These are phyloP conservation scores for Aromia moschata DNA, from an alignment of 2,888 invertebrate species.

Conservation along the genomic window DNA sequence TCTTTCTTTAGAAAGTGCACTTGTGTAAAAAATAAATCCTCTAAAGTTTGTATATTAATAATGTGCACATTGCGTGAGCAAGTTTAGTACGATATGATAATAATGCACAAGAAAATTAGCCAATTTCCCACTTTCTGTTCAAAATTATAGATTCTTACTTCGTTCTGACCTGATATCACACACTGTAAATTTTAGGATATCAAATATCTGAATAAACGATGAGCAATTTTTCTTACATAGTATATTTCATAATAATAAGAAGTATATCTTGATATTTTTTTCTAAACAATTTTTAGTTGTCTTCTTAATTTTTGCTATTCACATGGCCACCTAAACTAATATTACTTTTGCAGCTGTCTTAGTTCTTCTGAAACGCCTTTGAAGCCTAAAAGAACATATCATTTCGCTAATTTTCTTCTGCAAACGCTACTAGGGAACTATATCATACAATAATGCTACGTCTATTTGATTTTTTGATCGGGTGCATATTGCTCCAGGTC, in stretches of 20 bases:
- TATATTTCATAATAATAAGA: not conserved
- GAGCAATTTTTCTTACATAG: not conserved
- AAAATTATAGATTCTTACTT: too few species aligned
- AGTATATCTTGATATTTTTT: too few species aligned
- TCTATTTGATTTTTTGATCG: slow-evolving; percentile 73
- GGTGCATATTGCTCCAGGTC: slow-evolving; percentile 77
- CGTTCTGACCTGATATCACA: too few species aligned
- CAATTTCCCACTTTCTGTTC: not conserved
- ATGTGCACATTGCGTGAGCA: slow-evolving; percentile 35
- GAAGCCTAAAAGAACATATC: too few species aligned
- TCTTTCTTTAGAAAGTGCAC: slow-evolving; percentile 60
- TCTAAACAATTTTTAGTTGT: too few species aligned
- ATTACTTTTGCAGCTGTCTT: too few species aligned
- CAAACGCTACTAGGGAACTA: slow-evolving; percentile 4
- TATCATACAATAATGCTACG: slow-evolving; percentile 74
- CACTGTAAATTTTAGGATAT: too few species aligned
- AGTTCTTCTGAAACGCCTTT: too few species aligned
- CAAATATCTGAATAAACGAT: too few species aligned
- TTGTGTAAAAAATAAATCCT: slow-evolving; percentile 53
- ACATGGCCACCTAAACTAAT: too few species aligned
- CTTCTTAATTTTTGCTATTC: too few species aligned
- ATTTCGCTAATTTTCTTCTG: slow-evolving; percentile 13
- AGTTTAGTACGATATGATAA: not conserved
- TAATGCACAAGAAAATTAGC: slow-evolving; percentile 24
- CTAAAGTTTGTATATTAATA: slow-evolving; percentile 11